Evolutionary conservation across 1,140 invertebrate genomes (phyloP).

Genomic region (Temnothorax curvispinosus): DNA sequence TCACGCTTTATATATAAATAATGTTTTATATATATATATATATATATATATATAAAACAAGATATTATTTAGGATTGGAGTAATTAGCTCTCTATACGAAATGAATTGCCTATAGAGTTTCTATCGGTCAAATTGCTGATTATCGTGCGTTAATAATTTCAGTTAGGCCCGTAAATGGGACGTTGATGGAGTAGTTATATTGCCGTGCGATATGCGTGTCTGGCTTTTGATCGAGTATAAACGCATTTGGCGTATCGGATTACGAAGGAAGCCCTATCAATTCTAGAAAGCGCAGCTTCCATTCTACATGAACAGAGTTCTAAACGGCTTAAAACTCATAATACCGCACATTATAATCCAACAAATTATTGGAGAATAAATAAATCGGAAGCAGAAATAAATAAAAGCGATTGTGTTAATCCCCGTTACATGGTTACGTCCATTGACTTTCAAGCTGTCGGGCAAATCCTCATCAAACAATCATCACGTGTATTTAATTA

Average conservation of each 20-base stretch:
- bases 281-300: slow-evolving; percentile 39
- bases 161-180: slow-evolving; percentile 13
- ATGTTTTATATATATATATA: slow-evolving; percentile 16
- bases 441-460: slow-evolving; percentile 24
- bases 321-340: slow-evolving; percentile 35
- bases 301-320: background rate
- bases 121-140: slow-evolving; percentile 25
- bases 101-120: slow-evolving; percentile 16
- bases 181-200: slow-evolving; percentile 53
- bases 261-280: slow-evolving; percentile 50
- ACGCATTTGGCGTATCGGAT: slow-evolving; percentile 62
- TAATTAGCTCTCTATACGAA: background rate
- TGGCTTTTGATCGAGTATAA: slow-evolving; percentile 60
- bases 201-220: slow-evolving; percentile 4
- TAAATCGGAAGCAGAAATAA: slow-evolving; percentile 33
- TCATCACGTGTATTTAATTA: slow-evolving; percentile 46
- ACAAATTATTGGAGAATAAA: slow-evolving; percentile 26
- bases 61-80: slow-evolving; percentile 2
- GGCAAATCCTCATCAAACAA: slow-evolving; percentile 1
- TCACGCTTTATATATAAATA: background rate
- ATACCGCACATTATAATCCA: slow-evolving; percentile 23
- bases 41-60: slow-evolving; percentile 6
- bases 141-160: slow-evolving; percentile 41
- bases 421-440: slow-evolving; percentile 17
- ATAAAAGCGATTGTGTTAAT: slow-evolving; percentile 46